These are phyloP conservation scores for Grantiella picta DNA, from an alignment of 2,113 vertebrate species.

Conservation along the genomic window DNA sequence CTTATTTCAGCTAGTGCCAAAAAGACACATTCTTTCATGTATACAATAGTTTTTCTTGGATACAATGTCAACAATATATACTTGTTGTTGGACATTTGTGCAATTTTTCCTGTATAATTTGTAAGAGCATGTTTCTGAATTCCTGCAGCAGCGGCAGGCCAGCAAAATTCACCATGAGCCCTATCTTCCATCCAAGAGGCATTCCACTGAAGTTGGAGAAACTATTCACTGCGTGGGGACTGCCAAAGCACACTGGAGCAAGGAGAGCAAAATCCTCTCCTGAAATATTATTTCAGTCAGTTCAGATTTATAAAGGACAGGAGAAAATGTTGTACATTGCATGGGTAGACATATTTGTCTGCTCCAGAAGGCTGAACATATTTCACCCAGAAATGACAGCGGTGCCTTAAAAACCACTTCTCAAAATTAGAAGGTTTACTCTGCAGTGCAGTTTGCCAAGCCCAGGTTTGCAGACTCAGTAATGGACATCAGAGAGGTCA, in stretches of 20 bases:
- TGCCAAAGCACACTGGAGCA: constrained; percentile 44
- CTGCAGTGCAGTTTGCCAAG: neutral
- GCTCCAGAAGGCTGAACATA: neutral
- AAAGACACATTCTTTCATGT: neutral
- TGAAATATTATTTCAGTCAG: neutral
- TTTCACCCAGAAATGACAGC: neutral
- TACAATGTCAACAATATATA: neutral
- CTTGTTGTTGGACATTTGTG: neutral
- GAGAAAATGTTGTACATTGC: neutral
- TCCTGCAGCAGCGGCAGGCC: constrained; percentile 20
- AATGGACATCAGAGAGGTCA: neutral
- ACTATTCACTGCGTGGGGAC: neutral
- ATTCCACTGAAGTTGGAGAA: constrained; percentile 38
- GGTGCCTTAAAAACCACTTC: constrained; percentile 2
- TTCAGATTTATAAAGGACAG: constrained; percentile 19
- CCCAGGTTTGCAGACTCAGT: neutral
- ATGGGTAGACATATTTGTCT: neutral
- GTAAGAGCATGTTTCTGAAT: neutral
- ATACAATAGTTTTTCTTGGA: constrained; percentile 12
- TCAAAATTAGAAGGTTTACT: constrained; percentile 14
- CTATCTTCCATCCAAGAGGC: constrained; percentile 35
- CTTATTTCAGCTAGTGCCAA: constrained; percentile 9
- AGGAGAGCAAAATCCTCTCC: constrained; percentile 25
- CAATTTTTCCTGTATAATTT: constrained; percentile 21
- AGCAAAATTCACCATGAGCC: constrained; percentile 4